Evolutionary conservation across 2,888 invertebrate genomes (phyloP).

Genomic region (Pyrocoelia pectoralis): DNA sequence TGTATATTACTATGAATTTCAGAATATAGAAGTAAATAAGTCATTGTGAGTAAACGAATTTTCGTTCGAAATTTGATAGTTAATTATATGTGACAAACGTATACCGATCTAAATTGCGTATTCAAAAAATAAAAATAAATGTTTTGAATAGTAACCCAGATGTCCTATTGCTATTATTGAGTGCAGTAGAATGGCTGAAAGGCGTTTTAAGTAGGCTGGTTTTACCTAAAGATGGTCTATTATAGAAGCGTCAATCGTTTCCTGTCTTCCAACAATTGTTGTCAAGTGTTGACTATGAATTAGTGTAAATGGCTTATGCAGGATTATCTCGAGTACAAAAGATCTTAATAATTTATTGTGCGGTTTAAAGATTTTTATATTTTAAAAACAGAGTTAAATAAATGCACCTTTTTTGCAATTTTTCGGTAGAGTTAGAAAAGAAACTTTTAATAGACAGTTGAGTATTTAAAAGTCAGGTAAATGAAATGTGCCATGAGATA

Average conservation of each 20-base stretch:
- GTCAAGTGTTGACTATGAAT: constrained; percentile 34
- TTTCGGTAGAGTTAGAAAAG: not conserved
- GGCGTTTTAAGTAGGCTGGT: constrained; percentile 26
- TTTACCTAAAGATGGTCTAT: constrained; percentile 26
- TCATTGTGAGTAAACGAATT: too few species aligned
- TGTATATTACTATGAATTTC: too few species aligned
- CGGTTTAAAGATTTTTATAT: constrained; percentile 12
- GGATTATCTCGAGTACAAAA: constrained; percentile 30
- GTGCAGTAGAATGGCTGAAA: constrained; percentile 11
- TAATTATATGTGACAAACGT: too few species aligned
- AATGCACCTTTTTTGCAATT: not conserved
- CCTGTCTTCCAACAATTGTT: constrained; percentile 30
- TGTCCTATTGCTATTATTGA: constrained; percentile 12
- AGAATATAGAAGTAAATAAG: too few species aligned
- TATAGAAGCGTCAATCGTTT: constrained; percentile 36
- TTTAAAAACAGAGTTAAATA: not conserved
- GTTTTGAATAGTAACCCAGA: constrained; percentile 11
- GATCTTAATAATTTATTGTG: constrained; percentile 28
- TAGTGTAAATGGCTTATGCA: constrained; percentile 35
- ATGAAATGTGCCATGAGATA: constrained; percentile 31
- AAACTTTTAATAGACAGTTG: constrained; percentile 23
- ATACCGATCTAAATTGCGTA: not conserved
- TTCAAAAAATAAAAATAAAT: not conserved
- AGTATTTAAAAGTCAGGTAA: constrained; percentile 32
- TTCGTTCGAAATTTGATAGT: too few species aligned